A percentile compares a stretch with the other conserved stretches of the same genome.
Conservation (phyloP, 2,888 invertebrate genomes). For the Troides helena region DNA sequence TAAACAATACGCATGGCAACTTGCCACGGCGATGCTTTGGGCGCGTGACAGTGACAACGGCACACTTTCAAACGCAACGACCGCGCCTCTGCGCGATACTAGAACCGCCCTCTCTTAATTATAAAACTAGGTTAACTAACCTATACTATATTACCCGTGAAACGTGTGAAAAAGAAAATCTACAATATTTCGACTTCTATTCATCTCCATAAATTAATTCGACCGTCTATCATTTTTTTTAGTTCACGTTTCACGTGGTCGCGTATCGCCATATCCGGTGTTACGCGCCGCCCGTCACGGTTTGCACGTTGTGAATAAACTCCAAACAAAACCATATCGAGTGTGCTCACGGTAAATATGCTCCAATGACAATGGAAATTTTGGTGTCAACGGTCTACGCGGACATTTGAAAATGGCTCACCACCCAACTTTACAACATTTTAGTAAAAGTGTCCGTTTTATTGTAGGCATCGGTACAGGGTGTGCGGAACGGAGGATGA, state of each 20-base stretch:
- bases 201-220: constrained; percentile 8
- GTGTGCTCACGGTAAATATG: constrained; percentile 51
- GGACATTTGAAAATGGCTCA: constrained; percentile 40
- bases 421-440: constrained; percentile 33
- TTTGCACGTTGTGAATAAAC: constrained; percentile 68
- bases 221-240: neutral
- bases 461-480: constrained; percentile 68
- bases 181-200: constrained; percentile 37
- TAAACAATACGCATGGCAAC: constrained; percentile 58
- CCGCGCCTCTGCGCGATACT: constrained; percentile 32
- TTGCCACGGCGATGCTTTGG: constrained; percentile 70
- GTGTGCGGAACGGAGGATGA: constrained; percentile 53
- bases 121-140: constrained; percentile 78
- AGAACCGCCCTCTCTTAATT: constrained; percentile 55
- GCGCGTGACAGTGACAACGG: constrained; percentile 48
- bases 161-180: constrained; percentile 68
- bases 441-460: constrained; percentile 57
- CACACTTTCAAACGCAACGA: constrained; percentile 56
- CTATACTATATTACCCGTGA: constrained; percentile 53
- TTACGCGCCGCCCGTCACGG: constrained; percentile 64
- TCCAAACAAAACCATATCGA: constrained; percentile 67
- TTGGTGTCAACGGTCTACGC: constrained; percentile 66
- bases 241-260: constrained; percentile 31
- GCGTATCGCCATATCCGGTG: constrained; percentile 66
- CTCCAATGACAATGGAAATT: constrained; percentile 57